Evolutionary conservation across 2,797 vertebrate genomes (phyloP).

Genomic region (Muraenolepis orangiensis): DNA sequence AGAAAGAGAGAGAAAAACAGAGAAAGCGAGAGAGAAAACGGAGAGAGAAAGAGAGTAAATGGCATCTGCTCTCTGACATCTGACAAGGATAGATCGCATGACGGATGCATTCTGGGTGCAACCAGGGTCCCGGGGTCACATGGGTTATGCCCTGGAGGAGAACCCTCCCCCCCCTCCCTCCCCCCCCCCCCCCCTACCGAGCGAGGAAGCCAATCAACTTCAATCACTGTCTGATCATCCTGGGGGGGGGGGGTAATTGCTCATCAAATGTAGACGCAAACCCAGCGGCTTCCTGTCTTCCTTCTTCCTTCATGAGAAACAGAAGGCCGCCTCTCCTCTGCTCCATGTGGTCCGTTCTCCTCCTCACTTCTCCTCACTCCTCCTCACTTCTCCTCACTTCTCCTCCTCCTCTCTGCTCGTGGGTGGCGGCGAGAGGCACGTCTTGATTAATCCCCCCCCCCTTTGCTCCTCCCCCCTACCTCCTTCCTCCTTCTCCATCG

Average conservation of each 20-base stretch:
- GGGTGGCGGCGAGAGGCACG: not conserved
- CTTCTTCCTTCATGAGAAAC: constrained; percentile 35
- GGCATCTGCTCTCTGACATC: constrained; percentile 65
- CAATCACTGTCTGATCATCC: constrained; percentile 35
- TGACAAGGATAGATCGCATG: constrained; percentile 68
- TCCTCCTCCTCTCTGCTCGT: not conserved
- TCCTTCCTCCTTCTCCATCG: no score
- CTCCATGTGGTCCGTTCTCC: constrained; percentile 33
- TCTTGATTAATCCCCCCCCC: not conserved
- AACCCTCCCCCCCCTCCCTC: constrained; percentile 37
- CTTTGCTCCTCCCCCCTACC: not conserved
- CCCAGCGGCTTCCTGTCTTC: not conserved
- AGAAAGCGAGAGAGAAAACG: constrained; percentile 29
- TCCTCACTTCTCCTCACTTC: not conserved
- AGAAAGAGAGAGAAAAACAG: constrained; percentile 3
- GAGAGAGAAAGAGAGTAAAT: constrained; percentile 15
- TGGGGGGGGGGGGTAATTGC: not conserved
- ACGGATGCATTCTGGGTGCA: constrained; percentile 55
- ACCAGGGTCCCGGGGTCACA: constrained; percentile 61
- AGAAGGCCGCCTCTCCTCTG: constrained; percentile 44
- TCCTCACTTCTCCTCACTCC: constrained; percentile 15
- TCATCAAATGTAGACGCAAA: not conserved
- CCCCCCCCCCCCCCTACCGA: constrained; percentile 1
- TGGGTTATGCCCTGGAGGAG: constrained; percentile 39
- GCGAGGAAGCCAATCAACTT: constrained; percentile 67